Base-by-base conservation (phyloP, 2,888 invertebrate species). In the Drosophila macrospina region DNA sequence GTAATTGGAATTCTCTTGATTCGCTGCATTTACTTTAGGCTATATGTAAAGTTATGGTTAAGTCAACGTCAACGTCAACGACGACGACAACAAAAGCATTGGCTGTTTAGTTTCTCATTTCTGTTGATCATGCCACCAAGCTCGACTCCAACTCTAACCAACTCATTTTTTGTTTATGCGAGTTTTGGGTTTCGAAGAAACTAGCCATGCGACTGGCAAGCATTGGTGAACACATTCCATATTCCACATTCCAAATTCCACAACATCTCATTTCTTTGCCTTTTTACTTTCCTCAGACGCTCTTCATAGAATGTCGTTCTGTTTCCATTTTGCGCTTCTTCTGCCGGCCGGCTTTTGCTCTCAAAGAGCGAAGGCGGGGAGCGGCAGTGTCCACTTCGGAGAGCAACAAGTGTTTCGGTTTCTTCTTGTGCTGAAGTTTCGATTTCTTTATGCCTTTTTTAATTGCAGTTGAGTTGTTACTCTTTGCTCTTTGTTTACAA, bases 341-440 rank as follows among this genome's bases (percentile, higher is more conserved):
- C 72, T 65, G 71, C 87, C 89, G 89, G 83, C 83, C 83, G 89
- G 83, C 83, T 24, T 88, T 41, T 42, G 44, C 54, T 48, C 52
- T 15, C 32, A 41, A 34, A 74, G 74, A 74, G 61, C 60, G 50
- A 37, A 48, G 52, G 65, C 50, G 44, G n/a, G n/a, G n/a, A n/a
- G 42, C 41, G 20, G 45, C 54, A 48, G 66, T 26, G 41, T 10
- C 26, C 48, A 57, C 36, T 54, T 47, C 13, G 4, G 56, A 74
- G 64, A 60, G 66, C 66, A 79, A 76, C 69, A 79, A 77, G 75
- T 74, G 75, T 57, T 77, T 75, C 56, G 41, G 65, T 63, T 69
- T 63, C 65, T 69, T 78, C 56, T 56, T 60, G 57, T 70, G 56
- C 39, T 61, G 16, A 36, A 50, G 26, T 37, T 54, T 34, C 20